Evolutionary conservation across 2,888 invertebrate species (phyloP), one percentile per base, ranked within the genome.

Genomic region (Coelogynopora nodosa): DNA sequence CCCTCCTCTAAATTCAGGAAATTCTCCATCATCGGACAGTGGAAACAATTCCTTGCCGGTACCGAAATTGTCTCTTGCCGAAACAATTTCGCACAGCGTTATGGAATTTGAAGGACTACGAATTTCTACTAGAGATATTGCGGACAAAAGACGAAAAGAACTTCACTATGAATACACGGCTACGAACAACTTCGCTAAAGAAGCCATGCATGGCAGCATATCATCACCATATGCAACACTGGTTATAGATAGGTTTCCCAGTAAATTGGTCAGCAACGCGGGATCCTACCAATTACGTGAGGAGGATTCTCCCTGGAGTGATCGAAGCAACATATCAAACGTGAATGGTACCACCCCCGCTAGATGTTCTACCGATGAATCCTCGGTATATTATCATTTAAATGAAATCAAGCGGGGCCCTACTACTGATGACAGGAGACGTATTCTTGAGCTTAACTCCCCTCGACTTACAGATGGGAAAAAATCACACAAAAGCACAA

Each of bases 351-450:
- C 74, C 5, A 74, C 18, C 27, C 49, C 49, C 5, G 5, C 49
- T 10, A 5, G 74, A 13, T 74, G 5, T 5, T 2, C 74, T 13
- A 5, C 74, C 5, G 74, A 74, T 26, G 74, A 74, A 26, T 74
- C 74, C 5, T 74, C 74, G 23, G 74, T 74, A 2, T 74, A 74
- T 23, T 74, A 13, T 74, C 5, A 74, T 23, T 74, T 74, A 26
- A 74, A 23, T 74, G 10, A 23, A 5, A 74, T 74, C 2, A 74
- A 5, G 74, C 74, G 10, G 5, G 74, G 74, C 2, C 74, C 74
- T 74, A n/a, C 74, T 23, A 74, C 74, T 26, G 74, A 74, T 74
- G 74, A 74, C 74, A 74, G 74, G 23, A 74, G 74, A 74, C 74
- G 74, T 5, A 23, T 74, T 23, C 23, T 74, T 26, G 74, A 74